Evolutionary conservation across 2,888 invertebrate species (phyloP).

Genomic region (Caenorhabditis afra): DNA sequence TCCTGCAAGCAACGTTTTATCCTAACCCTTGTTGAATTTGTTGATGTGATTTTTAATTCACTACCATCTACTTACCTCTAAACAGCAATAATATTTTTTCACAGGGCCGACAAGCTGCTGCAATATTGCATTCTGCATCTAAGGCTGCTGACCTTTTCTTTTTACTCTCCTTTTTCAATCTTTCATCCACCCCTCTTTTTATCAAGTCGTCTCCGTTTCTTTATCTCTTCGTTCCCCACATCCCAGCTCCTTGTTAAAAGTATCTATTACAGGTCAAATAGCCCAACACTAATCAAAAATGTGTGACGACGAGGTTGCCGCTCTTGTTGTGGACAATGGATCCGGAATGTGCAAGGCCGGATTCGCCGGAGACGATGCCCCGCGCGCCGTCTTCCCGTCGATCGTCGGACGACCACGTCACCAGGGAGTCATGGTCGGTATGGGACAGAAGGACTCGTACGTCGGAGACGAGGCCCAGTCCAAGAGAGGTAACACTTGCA

Average conservation of each 20-base stretch:
- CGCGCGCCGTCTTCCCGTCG: conserved; percentile 90
- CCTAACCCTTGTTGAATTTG: neutral
- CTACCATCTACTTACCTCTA: conserved; percentile 4
- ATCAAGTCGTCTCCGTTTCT: too few species aligned
- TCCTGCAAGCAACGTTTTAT: conserved; percentile 49
- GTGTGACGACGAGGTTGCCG: conserved; percentile 91
- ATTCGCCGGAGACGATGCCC: conserved; percentile 88
- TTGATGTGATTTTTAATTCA: conserved; percentile 8
- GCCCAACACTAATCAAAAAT: conserved; percentile 56
- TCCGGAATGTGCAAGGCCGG: conserved; percentile 86
- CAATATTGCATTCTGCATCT: too few species aligned
- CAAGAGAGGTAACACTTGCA: conserved; percentile 86
- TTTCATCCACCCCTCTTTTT: too few species aligned
- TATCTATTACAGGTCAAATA: conserved; percentile 28
- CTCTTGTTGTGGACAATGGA: conserved; percentile 75
- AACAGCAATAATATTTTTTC: too few species aligned
- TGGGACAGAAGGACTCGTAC: conserved; percentile 76
- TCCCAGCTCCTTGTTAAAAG: too few species aligned
- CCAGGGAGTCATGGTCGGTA: conserved; percentile 82
- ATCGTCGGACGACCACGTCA: conserved; percentile 88
- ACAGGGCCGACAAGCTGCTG: too few species aligned
- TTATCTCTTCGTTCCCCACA: too few species aligned
- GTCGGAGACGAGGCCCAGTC: conserved; percentile 79
- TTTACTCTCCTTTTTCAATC: too few species aligned
- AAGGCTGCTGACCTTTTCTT: too few species aligned